Evolutionary conservation across 2,888 invertebrate genomes (phyloP), one percentile per base, ranked within the genome.

Genomic region (Prenolepis imparis): DNA sequence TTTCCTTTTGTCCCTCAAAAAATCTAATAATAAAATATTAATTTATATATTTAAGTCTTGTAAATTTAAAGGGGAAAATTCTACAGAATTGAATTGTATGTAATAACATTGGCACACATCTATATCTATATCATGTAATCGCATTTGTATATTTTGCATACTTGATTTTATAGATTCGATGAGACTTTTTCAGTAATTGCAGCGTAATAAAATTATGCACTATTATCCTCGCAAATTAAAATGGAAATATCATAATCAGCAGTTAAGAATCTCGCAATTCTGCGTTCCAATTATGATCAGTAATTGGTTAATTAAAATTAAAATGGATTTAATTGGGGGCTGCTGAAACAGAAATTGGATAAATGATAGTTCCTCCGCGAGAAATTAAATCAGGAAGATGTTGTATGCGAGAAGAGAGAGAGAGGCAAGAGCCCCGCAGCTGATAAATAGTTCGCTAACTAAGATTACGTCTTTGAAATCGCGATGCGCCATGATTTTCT

Each of bases 391-490:
- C 32, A 59, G 57, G 57, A 57, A 77, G 57, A 68, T 24, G 67
- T 52, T 77, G 6, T 59, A 48, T 39, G 52, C 55, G 39, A 57
- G 41, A 68, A 59, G 15, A 41, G 24, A 24, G 18, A 41, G 24
- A 24, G 18, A 18, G 36, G 36, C 8, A 12, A 41, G 12, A 77
- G 18, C 9, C 39, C 28, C 32, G 48, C n/a, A 21, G 8, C 21
- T 59, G 44, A 59, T 44, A 70, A 78, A 70, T 70, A 78, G 70
- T 59, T 70, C 59, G 32, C 32, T 78, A 68, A 78, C 41, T 68
- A 70, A 70, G 78, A 78, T 78, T 70, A 70, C 55, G 44, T 70
- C 78, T 78, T 78, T 70, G 70, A 70, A 59, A 78, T 57, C 44
- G 57, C 18, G 32, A 70, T 52, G 57, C 59, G 59, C 59, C 59